Evolutionary conservation across 2,888 invertebrate genomes (phyloP), one percentile per base, ranked within the genome.

Genomic region (Ophion ventricosus): DNA sequence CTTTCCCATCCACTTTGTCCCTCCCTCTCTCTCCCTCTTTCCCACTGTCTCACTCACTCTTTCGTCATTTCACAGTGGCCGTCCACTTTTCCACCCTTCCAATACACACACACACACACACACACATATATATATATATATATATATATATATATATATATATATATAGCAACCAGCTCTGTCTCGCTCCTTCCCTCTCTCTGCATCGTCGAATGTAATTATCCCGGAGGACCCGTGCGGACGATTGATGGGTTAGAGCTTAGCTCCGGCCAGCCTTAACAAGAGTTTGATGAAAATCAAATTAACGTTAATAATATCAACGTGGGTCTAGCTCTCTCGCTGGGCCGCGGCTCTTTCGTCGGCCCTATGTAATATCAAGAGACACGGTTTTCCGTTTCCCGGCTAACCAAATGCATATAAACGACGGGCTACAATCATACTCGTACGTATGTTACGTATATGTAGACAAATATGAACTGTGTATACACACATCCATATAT

Each of bases 261-360:
- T 83, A 85, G 85, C 85, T 83, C 80, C 82, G 85, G 83, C 85
- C 82, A 81, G 80, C 85, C 82, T 85, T 85, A 85, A 85, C 86
- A 86, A 86, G 86, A 86, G 86, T 86, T 86, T 86, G 85, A 86
- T 86, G 85, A 86, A 85, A 86, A 86, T 86, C 85, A 85, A 86
- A 86, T 86, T 86, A 86, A 83, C 85, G 85, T 80, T 86, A 86
- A 86, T 86, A 86, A 80, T 83, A 86, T 86, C 85, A 86, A 74
- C 78, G 69, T 72, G 81, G 83, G 76, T 77, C 83, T 77, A 74
- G 80, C 80, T 80, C 74, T 74, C 80, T 23, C 54, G 75, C 56
- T n/a, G 56, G 67, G 64, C 56, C 76, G 67, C 40, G 66, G 57
- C 77, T 59, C 67, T 73, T 40, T 29, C 57, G 64, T 54, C 59